phyloP scores from a whole-genome alignment of 2,888 invertebrate species.

The Keiferia lycopersicella region DNA sequence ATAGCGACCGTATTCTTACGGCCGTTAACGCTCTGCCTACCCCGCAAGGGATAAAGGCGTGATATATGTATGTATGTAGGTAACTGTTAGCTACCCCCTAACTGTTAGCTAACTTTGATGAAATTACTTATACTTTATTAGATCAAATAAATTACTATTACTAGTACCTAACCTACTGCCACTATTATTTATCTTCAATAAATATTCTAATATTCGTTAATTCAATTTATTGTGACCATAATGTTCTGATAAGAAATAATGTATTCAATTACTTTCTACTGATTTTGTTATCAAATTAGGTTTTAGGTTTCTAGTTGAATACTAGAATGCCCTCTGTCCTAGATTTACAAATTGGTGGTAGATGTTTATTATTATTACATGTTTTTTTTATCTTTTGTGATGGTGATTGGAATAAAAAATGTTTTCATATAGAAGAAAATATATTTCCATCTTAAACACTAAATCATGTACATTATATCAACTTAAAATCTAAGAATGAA shows the following conservation, averaged over 20 bases:
- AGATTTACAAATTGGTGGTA: not conserved
- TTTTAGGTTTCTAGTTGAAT: not conserved
- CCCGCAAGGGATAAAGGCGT: too few species aligned
- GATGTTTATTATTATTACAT: not conserved
- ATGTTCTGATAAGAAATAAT: not conserved
- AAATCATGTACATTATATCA: conserved; percentile 46
- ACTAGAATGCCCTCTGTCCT: not conserved
- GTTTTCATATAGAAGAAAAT: conserved; percentile 48
- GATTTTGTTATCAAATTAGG: conserved; percentile 7
- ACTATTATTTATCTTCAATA: not conserved
- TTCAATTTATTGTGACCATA: not conserved
- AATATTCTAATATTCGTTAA: too few species aligned
- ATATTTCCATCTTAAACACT: conserved; percentile 55
- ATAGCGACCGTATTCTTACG: too few species aligned
- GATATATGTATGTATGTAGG: too few species aligned
- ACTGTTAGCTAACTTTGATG: not conserved
- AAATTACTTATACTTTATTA: not conserved
- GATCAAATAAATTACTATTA: not conserved
- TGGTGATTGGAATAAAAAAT: not conserved
- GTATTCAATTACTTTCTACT: conserved; percentile 1
- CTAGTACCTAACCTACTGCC: not conserved
- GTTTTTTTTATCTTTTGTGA: not conserved
- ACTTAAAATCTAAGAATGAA: conserved; percentile 42
- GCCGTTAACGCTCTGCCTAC: too few species aligned
- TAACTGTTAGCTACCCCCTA: too few species aligned